These are phyloP conservation scores for Chrysomallon squamiferum DNA, from an alignment of 1,140 invertebrate species.

Conservation along the genomic window DNA sequence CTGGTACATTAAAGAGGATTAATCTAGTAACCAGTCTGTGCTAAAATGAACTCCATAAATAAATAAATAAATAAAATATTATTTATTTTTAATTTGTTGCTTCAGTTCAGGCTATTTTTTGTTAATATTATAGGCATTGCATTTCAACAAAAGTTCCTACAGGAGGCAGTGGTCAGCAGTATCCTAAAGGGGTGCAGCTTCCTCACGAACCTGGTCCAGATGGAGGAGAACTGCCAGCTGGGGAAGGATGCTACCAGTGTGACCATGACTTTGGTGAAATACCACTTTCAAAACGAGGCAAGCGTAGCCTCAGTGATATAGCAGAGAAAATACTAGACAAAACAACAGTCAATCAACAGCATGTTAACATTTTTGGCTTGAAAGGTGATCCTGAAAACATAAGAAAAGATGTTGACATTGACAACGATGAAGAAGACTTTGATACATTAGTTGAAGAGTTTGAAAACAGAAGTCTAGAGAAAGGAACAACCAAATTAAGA, in stretches of 20 bases:
- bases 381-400: background rate
- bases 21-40: too few relatives aligned
- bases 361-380: background rate
- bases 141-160: slow-evolving; percentile 76
- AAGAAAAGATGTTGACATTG: background rate
- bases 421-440: slow-evolving; percentile 13
- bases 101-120: too few relatives aligned
- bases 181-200: slow-evolving; percentile 39
- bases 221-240: slow-evolving; percentile 79
- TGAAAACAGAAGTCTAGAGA: background rate
- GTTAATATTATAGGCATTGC: slow-evolving; percentile 74
- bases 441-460: slow-evolving; percentile 7
- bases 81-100: too few relatives aligned
- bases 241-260: slow-evolving; percentile 90
- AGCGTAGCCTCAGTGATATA: slow-evolving; percentile 16
- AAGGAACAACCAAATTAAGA: background rate
- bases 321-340: background rate
- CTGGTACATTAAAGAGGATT: too few relatives aligned
- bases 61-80: too few relatives aligned
- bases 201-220: slow-evolving; percentile 45
- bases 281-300: slow-evolving; percentile 42
- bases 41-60: too few relatives aligned
- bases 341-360: background rate
- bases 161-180: slow-evolving; percentile 64
- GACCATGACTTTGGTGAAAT: slow-evolving; percentile 65